Base-by-base conservation (phyloP, 2,888 invertebrate genomes). In the Seira sanloemensis region DNA sequence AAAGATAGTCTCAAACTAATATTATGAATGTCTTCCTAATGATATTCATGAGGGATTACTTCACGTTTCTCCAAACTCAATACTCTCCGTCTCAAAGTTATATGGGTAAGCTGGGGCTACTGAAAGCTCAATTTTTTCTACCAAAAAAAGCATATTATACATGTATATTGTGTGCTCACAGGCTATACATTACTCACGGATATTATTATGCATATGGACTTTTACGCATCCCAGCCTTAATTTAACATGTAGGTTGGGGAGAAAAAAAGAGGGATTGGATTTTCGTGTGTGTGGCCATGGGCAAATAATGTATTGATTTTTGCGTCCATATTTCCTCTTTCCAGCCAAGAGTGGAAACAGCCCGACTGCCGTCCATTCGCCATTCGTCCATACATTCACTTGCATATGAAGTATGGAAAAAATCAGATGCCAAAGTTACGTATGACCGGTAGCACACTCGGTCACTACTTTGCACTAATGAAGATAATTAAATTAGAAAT, bases 291-390 rank as follows among this genome's bases (percentile, higher is more conserved):
- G 72, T 75, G 84, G 84, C 79, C 84, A 84, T 84, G 80, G 84
- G 84, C 79, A 79, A 84, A 84, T 84, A 84, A 84, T 79, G 76
- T 84, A 84, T 84, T 80, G 84, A 84, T 84, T 84, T 84, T 83
- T 83, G n/a, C 82, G 62, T 76, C 75, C 81, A 81, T 71, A 71
- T 76, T 81, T 76, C 76, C 81, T 81, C 19, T 76, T 80, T 74
- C 74, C 66, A 50, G 58, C 58, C n/a, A n/a, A n/a, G n/a, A n/a
- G n/a, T n/a, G n/a, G n/a, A n/a, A n/a, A n/a, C 18, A 58, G 58
- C 58, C 58, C 2, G n/a, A 58, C 58, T 58, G n/a, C 12, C 2
- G 58, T 58, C 58, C 58, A 18, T 58, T 18, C 9, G n/a, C 18
- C 58, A n/a, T n/a, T n/a, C 37, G 12, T 37, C 37, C 12, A 37